Evolutionary conservation across 2,113 vertebrate species (phyloP), one percentile per base, ranked within the genome.

Genomic region (Rhinolophus ferrumequinum): DNA sequence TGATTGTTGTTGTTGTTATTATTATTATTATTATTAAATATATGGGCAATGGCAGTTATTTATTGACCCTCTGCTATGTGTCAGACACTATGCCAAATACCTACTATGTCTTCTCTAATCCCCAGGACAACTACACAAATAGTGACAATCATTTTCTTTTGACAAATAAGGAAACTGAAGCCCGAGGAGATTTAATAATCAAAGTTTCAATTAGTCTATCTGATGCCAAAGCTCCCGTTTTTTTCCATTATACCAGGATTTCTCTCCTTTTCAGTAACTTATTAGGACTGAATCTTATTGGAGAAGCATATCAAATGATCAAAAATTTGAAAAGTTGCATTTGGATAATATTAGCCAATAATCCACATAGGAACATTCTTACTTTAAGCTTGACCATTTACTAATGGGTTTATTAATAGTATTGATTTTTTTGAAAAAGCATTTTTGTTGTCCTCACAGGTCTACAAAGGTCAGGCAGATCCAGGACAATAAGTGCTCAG

Each of bases 311-410:
- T 0, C 70, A 18, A 67, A 84, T 47, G 47, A 56, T 15, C n/a
- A 93, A 30, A 95, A 75, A 80, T 28, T 86, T 35, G 16, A 41
- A 52, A 88, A 35, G 13, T 85, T 69, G 6, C 13, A n/a, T 58
- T 76, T 88, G 66, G 44, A 7, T 88, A 22, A 58, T 60, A 72
- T 2, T n/a, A 58, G 7, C n/a, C 54, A 86, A n/a, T 50, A 90
- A 84, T 62, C 24, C 50, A n/a, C 6, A 1, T 15, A 41, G 6
- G 28, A 19, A 41, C 7, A 28, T 22, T 89, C 26, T 96, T 88
- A 87, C n/a, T 38, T 96, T 92, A 82, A 64, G 66, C 33, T 54
- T 66, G 16, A n/a, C 22, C 64, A 64, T 90, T 83, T 79, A 67
- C 54, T 72, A 38, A 69, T 0, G 7, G 14, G 7, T 80, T 62